Conservation (phyloP, 2,888 invertebrate genomes). For the Eristalis intricaria region DNA sequence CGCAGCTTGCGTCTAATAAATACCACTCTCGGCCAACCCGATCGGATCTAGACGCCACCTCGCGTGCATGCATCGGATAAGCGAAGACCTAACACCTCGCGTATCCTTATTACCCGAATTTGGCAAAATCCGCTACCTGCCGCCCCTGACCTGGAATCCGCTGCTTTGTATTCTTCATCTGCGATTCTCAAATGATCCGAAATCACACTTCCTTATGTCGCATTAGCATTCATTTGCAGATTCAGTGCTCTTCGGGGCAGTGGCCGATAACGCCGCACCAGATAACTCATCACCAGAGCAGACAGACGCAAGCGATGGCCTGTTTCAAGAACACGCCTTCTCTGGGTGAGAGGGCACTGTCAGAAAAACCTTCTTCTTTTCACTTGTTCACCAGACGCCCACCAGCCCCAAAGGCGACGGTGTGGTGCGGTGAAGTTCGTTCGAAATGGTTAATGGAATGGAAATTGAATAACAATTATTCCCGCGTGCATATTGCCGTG, state of each 20-base stretch:
- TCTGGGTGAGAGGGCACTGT: conserved; percentile 52
- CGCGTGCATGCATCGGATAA: not conserved
- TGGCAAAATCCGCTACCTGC: not conserved
- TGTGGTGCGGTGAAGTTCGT: conserved; percentile 24
- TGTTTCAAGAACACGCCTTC: conserved; percentile 29
- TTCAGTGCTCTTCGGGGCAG: not conserved
- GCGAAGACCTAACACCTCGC: not conserved
- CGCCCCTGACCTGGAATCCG: not conserved
- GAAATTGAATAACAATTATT: conserved; percentile 74
- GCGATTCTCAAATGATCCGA: conserved; percentile 4
- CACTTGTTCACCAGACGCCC: conserved; percentile 6
- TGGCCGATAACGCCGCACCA: not conserved
- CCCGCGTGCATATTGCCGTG: conserved; percentile 68
- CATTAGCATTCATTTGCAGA: conserved; percentile 32
- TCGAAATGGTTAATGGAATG: conserved; percentile 57
- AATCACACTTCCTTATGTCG: conserved; percentile 39
- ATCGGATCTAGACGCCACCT: not conserved
- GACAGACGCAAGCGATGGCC: not conserved
- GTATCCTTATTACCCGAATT: not conserved
- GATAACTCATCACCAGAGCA: not conserved
- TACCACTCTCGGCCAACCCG: not conserved
- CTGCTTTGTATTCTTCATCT: not conserved
- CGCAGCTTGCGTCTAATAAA: not conserved
- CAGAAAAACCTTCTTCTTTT: conserved; percentile 37
- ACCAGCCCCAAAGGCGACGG: not conserved